Evolutionary conservation across 2,113 vertebrate species (phyloP).

Genomic region (Psittacula cyanocephala): DNA sequence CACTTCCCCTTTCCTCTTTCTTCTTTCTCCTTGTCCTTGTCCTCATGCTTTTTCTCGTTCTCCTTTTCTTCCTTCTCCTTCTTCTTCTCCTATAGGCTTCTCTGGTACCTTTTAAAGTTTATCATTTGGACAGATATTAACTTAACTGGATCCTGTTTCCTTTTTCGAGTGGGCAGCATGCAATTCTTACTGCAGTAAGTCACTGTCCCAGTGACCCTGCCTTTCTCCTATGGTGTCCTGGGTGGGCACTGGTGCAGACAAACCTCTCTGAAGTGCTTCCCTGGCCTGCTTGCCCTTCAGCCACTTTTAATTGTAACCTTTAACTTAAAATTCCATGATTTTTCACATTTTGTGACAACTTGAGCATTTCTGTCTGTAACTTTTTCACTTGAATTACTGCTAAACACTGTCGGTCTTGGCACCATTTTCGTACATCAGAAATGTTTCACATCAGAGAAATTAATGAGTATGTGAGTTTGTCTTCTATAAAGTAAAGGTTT

Average conservation of each 20-base stretch:
- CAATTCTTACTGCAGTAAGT: not conserved
- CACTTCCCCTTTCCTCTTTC: not conserved
- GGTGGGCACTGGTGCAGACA: no score
- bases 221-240: not conserved
- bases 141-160: not conserved
- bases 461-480: conserved; percentile 44
- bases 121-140: not conserved
- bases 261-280: not conserved
- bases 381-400: conserved; percentile 30
- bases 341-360: conserved; percentile 40
- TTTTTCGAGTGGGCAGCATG: not conserved
- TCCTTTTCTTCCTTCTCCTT: not conserved
- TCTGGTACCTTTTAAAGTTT: not conserved
- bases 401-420: conserved; percentile 52
- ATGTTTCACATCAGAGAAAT: conserved; percentile 45
- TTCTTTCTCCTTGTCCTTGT: not conserved
- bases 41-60: not conserved
- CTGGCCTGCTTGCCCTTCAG: not conserved
- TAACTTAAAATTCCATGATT: not conserved
- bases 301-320: not conserved
- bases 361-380: conserved; percentile 30
- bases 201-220: not conserved
- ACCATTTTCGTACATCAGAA: not conserved
- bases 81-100: not conserved
- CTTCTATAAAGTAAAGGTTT: conserved; percentile 38